Evolutionary conservation across 1,140 invertebrate genomes (phyloP).

Genomic region (Colletes gigas): DNA sequence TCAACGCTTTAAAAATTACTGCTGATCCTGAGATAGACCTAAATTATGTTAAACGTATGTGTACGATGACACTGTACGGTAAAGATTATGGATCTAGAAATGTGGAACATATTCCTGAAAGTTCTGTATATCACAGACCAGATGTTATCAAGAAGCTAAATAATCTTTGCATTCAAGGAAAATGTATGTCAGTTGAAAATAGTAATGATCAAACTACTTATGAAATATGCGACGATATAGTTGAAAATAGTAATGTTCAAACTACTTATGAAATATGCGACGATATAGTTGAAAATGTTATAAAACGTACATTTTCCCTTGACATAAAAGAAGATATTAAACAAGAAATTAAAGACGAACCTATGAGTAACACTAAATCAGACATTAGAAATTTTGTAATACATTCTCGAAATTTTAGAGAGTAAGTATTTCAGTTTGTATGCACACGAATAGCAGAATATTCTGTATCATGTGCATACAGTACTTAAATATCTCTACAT

Average conservation of each 20-base stretch:
- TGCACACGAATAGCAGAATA: not conserved
- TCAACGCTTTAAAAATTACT: conserved; percentile 60
- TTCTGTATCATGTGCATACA: conserved; percentile 8
- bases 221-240: not conserved
- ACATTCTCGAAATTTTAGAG: conserved; percentile 35
- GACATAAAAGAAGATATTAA: not conserved
- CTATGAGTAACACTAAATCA: not conserved
- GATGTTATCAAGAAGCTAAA: conserved; percentile 55
- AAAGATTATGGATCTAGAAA: conserved; percentile 37
- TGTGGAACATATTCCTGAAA: conserved; percentile 38
- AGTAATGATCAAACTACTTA: not conserved
- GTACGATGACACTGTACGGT: conserved; percentile 54
- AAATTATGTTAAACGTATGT: conserved; percentile 49
- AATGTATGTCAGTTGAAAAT: not conserved
- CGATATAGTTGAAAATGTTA: not conserved
- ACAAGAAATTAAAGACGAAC: not conserved
- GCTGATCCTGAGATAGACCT: conserved; percentile 49
- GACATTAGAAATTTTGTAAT: conserved; percentile 2
- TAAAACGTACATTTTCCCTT: not conserved
- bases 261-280: not conserved
- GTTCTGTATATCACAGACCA: conserved; percentile 40
- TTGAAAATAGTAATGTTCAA: not conserved
- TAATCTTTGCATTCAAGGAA: conserved; percentile 39
- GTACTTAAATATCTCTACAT: not conserved
- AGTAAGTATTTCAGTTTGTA: conserved; percentile 27